Conservation (phyloP, 2,888 invertebrate genomes). For the Mesopsocus fuscifrons region DNA sequence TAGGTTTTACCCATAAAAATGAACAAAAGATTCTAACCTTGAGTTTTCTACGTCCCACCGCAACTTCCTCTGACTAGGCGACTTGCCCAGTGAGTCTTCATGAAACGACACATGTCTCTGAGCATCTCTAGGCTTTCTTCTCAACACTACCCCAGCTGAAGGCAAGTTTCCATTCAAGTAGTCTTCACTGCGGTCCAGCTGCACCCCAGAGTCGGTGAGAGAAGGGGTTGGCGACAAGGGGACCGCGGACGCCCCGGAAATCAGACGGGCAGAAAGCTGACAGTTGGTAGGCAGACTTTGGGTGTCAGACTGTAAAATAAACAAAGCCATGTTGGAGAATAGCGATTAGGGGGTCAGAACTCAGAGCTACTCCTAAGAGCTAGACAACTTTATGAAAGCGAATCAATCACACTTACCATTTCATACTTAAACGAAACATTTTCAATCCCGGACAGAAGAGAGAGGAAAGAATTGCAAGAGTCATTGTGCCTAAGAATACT, state of each 20-base stretch:
- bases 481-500: constrained; percentile 6
- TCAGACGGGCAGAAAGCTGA: neutral
- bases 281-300: too few relatives aligned
- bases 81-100: constrained; percentile 14
- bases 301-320: too few relatives aligned
- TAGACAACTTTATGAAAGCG: neutral
- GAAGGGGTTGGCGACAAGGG: neutral
- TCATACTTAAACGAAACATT: constrained; percentile 5
- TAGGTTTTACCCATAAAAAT: too few relatives aligned
- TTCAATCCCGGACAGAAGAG: constrained; percentile 1
- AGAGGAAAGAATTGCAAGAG: constrained; percentile 2
- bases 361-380: too few relatives aligned
- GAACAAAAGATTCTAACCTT: neutral
- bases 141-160: constrained; percentile 10
- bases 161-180: constrained; percentile 12
- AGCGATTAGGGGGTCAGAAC: too few relatives aligned
- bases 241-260: neutral
- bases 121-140: constrained; percentile 7
- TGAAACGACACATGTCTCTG: constrained; percentile 17
- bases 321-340: neutral
- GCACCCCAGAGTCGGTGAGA: constrained; percentile 4
- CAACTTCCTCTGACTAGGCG: constrained; percentile 12
- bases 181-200: constrained; percentile 1
- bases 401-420: constrained; percentile 3
- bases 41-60: constrained; percentile 12